Evolutionary conservation across 37 sponge, comb jelly and placozoan genomes (phyloP).

Genomic region (Halichondria panicea): DNA sequence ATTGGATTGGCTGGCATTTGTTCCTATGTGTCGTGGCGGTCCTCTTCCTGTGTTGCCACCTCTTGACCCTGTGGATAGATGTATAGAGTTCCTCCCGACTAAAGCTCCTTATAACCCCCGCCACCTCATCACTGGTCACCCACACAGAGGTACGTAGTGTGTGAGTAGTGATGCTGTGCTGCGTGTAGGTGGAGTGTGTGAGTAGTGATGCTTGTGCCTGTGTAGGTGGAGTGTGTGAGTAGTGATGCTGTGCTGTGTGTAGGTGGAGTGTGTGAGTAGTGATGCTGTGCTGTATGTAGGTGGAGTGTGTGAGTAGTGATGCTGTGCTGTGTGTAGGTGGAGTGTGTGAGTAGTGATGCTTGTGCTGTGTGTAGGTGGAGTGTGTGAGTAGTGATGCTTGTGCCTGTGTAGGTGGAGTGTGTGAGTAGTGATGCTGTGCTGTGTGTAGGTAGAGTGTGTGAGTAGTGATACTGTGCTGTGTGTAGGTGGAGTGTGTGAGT

Average conservation of each 20-base stretch:
- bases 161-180: too few relatives aligned
- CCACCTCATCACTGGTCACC: constrained; percentile 80
- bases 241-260: too few relatives aligned
- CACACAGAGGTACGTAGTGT: constrained; percentile 19
- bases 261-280: neutral
- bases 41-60: constrained; percentile 69
- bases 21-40: constrained; percentile 53
- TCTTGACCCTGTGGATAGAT: constrained; percentile 80
- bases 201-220: neutral
- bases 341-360: neutral
- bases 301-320: too few relatives aligned
- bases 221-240: constrained; percentile 33
- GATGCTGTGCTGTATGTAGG: neutral
- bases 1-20: constrained; percentile 84
- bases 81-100: constrained; percentile 78
- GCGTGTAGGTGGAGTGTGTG: neutral
- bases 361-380: constrained; percentile 15
- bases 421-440: too few relatives aligned
- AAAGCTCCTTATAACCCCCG: constrained; percentile 91
- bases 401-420: constrained; percentile 21
- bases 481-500: constrained; percentile 33
- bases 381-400: neutral
- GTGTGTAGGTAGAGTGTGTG: neutral
- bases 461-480: neutral
- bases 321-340: neutral